A percentile compares a stretch with the other conserved stretches of the same genome.
Evolutionary conservation across 2,113 vertebrate species (phyloP).

Genomic region (Steatornis caripensis): DNA sequence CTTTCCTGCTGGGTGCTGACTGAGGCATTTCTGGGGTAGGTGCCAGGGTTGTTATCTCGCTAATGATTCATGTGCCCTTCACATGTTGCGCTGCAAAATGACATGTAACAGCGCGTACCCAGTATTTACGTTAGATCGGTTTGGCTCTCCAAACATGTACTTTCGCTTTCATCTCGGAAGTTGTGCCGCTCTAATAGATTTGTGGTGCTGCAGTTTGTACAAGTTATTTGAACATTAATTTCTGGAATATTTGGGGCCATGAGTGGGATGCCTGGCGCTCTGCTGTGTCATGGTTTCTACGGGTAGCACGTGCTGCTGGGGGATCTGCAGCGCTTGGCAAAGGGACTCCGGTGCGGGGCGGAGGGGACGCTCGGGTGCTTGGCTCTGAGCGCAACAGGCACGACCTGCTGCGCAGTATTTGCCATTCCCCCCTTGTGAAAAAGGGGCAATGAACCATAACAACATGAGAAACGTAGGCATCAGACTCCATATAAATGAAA

Average conservation of each 20-base stretch:
- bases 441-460: background rate
- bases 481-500: background rate
- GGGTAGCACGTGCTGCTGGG: background rate
- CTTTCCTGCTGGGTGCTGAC: constrained; percentile 34
- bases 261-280: background rate
- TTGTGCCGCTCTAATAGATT: background rate
- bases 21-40: constrained; percentile 58
- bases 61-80: constrained; percentile 56
- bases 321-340: background rate
- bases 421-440: background rate
- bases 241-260: background rate
- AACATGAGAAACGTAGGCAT: background rate
- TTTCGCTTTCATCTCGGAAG: constrained; percentile 48
- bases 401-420: background rate
- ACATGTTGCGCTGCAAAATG: constrained; percentile 36
- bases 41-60: constrained; percentile 44
- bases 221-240: background rate
- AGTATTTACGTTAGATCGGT: background rate
- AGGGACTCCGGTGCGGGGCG: background rate
- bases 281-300: background rate
- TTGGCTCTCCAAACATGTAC: background rate
- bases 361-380: background rate
- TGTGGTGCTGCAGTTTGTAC: background rate
- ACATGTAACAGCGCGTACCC: constrained; percentile 40
- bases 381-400: background rate